Conservation (phyloP, 92 coral and sea anemone genomes). For the Siderastrea radians region DNA sequence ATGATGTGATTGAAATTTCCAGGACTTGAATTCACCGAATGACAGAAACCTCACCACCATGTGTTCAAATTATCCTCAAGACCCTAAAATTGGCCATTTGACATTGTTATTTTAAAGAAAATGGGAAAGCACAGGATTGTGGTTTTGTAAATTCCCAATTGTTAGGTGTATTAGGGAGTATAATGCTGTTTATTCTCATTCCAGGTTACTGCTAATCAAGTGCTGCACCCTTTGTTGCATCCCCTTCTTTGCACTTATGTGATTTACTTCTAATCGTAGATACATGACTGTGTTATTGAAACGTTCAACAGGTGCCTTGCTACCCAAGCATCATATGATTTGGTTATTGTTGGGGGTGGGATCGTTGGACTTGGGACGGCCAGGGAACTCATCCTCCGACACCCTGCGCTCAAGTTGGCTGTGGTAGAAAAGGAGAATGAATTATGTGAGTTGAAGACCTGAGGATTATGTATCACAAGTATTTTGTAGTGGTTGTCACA, state of each 20-base stretch:
- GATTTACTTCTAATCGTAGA: background rate
- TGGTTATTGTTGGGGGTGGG: slow-evolving; percentile 96
- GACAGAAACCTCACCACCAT: no score
- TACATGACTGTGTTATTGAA: background rate
- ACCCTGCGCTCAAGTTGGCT: slow-evolving; percentile 86
- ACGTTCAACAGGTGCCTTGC: slow-evolving; percentile 13
- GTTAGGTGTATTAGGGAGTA: no score
- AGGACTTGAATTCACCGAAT: no score
- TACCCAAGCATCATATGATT: slow-evolving; percentile 72
- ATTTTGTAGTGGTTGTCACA: background rate
- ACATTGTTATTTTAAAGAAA: no score
- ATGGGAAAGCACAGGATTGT: no score
- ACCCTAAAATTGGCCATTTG: no score
- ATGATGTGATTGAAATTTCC: no score
- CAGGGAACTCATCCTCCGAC: slow-evolving; percentile 73
- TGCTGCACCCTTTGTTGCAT: background rate
- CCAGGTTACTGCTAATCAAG: background rate
- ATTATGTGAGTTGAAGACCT: slow-evolving; percentile 69
- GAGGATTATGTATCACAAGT: no score
- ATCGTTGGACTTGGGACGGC: slow-evolving; percentile 96
- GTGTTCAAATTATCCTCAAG: no score
- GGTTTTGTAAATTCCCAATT: no score
- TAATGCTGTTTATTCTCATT: no score
- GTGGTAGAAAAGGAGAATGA: slow-evolving; percentile 90
- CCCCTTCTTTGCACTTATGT: no score